Conservation (phyloP, 1,140 invertebrate genomes). For the Trachymyrmex cornetzi region DNA sequence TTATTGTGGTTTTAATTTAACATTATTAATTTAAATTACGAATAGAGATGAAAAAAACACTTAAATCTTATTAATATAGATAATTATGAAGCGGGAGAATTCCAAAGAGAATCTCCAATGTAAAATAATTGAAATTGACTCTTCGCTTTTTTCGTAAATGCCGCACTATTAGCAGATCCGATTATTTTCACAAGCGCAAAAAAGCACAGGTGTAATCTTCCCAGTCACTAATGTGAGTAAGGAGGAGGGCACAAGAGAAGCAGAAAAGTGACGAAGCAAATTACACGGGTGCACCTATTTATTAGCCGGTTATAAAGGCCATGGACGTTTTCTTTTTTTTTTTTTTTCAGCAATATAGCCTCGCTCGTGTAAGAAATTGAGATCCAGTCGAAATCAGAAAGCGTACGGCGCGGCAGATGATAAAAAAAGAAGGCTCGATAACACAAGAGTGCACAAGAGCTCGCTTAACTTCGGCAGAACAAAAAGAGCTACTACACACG, state of each 20-base stretch:
- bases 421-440: constrained; percentile 11
- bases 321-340: neutral
- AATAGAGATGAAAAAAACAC: neutral
- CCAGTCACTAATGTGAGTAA: constrained; percentile 45
- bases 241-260: neutral
- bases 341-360: constrained; percentile 14
- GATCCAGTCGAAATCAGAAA: constrained; percentile 42
- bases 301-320: constrained; percentile 46
- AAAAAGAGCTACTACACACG: neutral
- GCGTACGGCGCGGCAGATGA: neutral
- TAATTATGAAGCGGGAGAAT: constrained; percentile 6
- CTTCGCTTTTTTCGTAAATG: neutral
- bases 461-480: neutral
- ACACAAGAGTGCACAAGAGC: constrained; percentile 23
- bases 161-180: neutral
- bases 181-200: constrained; percentile 29
- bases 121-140: constrained; percentile 32
- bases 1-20: neutral
- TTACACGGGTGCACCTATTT: constrained; percentile 46
- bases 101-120: neutral
- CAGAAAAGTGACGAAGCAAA: constrained; percentile 52
- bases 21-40: neutral
- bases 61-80: neutral
- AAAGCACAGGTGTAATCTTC: constrained; percentile 43
- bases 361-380: constrained; percentile 40